A percentile compares a stretch with the other conserved stretches of the same genome.
Conservation (phyloP, 2,113 vertebrate genomes). For the Eulemur rufifrons region DNA sequence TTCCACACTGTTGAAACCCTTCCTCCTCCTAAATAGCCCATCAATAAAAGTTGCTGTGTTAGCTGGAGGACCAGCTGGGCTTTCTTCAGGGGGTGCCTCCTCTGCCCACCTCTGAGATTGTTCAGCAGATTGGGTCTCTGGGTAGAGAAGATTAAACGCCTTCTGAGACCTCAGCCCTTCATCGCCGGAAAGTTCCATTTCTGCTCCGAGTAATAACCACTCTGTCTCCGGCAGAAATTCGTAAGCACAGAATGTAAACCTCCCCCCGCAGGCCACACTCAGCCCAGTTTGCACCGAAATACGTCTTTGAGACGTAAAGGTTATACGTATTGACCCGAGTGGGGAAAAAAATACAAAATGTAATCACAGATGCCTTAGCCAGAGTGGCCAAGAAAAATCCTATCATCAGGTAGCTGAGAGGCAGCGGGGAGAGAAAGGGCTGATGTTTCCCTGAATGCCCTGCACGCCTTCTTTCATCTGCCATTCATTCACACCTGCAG, state of each 20-base stretch:
- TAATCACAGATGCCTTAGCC: neutral
- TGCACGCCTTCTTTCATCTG: neutral
- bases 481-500: neutral
- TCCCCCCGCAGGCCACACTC: neutral
- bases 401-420: rapidly evolving
- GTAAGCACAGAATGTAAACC: neutral
- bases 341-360: neutral
- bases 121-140: neutral
- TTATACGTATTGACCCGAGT: neutral
- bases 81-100: neutral
- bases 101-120: neutral
- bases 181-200: constrained; percentile 36
- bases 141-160: constrained; percentile 13
- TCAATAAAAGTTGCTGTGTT: neutral
- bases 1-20: neutral
- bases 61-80: neutral
- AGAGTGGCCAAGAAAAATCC: neutral
- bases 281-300: neutral
- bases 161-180: neutral
- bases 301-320: constrained; percentile 20
- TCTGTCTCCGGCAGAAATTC: neutral
- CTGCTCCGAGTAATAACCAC: neutral
- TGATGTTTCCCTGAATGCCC: neutral
- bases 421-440: neutral
- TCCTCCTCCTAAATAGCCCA: neutral